Conservation (phyloP, 64 coral and sea anemone genomes). For the Hydrozoanthus tunicans region DNA sequence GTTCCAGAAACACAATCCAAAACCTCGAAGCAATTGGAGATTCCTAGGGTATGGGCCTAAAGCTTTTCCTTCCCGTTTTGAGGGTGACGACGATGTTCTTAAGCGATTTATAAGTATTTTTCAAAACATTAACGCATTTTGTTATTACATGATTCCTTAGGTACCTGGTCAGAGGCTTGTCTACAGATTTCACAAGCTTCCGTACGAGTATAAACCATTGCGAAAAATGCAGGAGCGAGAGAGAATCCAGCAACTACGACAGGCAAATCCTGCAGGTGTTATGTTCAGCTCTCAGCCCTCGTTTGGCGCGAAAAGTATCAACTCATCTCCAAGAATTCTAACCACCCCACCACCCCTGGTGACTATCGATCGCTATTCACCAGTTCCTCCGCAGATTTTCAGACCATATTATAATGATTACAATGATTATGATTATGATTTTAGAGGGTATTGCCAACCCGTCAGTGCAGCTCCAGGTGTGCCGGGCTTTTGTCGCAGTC, state of each 20-base stretch:
- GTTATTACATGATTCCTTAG: not conserved
- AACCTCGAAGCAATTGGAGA: too few species aligned
- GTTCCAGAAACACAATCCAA: too few species aligned
- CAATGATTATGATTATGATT: slow-evolving; percentile 40
- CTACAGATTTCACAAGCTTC: slow-evolving; percentile 56
- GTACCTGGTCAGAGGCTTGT: slow-evolving; percentile 42
- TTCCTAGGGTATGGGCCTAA: too few species aligned
- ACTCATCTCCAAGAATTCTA: not conserved
- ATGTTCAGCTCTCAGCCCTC: slow-evolving; percentile 43
- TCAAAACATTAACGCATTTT: not conserved
- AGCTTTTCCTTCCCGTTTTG: too few species aligned
- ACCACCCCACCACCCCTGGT: slow-evolving; percentile 13
- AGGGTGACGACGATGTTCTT: too few species aligned
- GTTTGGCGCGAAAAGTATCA: not conserved
- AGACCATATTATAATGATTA: slow-evolving; percentile 42
- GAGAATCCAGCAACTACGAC: slow-evolving; percentile 27
- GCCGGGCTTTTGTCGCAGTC: slow-evolving; percentile 12
- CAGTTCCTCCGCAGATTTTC: slow-evolving; percentile 18
- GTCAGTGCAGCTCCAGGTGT: slow-evolving; percentile 2
- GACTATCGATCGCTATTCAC: slow-evolving; percentile 5
- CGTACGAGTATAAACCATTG: slow-evolving; percentile 46
- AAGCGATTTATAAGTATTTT: too few species aligned
- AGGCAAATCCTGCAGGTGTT: slow-evolving; percentile 29
- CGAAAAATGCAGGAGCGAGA: slow-evolving; percentile 27
- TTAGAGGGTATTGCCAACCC: not conserved